Base-by-base conservation (phyloP, 2,888 invertebrate genomes). In the Autographa gamma region DNA sequence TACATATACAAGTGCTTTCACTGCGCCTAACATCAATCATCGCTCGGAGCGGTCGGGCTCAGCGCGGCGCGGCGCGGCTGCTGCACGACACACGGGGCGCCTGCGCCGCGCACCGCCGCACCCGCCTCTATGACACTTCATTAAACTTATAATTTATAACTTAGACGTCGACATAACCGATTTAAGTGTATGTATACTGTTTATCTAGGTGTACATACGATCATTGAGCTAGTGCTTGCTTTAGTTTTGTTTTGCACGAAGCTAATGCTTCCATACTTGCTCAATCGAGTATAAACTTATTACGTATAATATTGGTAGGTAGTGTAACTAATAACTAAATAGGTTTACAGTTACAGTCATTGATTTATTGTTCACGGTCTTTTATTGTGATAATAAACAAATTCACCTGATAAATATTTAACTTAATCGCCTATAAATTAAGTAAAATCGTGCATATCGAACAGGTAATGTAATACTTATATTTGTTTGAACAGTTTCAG, bases 1-100 rank as follows among this genome's bases (percentile, higher is more conserved):
- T 86, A 86, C 85, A 88, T 90, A 90, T 88, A 89, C 90, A 90
- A 91, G 92, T 92, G 93, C 92, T 93, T 93, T 93, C 93, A 92
- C 92, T 93, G 91, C 88, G 88, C 79, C 86, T 83, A 85, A 85
- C 92, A 93, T 92, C 91, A 92, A 93, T 93, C 93, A 93, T 88
- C 73, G 74, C 75, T 73, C 70, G 74, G 73, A 68, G 74, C 67
- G 76, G 70, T 60, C 74, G 64, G 71, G 63, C 73, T 3, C 48
- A n/a, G 48, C 58, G 32, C 41, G 71, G 7, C 65, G 71, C 75
- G 74, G 79, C 69, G 69, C 74, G 69, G 72, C 67, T 72, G 67
- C 67, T 7, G 76, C 74, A 56, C 66, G 66, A 11, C 61, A 14
- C 67, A 25, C 61, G 25, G 59, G 60, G 52, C 56, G 63, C 59